phyloP scores from a whole-genome alignment of 2,888 invertebrate genomes.

The Chloroclysta siterata region DNA sequence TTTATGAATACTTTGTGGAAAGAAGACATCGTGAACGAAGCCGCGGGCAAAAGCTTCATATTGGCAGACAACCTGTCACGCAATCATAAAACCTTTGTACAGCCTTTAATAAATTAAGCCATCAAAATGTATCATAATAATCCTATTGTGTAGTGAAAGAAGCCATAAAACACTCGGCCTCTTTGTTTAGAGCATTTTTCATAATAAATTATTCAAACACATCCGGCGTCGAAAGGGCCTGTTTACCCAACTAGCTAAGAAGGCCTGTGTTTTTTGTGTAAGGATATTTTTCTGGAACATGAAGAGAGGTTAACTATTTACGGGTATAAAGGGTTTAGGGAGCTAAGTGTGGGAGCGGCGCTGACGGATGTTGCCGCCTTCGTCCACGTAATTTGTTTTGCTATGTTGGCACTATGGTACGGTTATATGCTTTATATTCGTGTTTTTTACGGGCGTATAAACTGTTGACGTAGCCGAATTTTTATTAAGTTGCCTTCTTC shows the following conservation, averaged over 20 bases:
- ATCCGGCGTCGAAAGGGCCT: conserved; percentile 63
- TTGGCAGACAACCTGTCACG: not conserved
- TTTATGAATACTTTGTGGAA: too few species aligned
- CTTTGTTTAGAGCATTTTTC: conserved; percentile 60
- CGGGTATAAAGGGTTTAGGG: conserved; percentile 57
- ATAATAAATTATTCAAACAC: conserved; percentile 65
- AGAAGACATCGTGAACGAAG: too few species aligned
- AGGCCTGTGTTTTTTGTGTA: conserved; percentile 49
- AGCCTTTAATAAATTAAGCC: conserved; percentile 26
- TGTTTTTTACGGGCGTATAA: not conserved
- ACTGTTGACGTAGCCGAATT: not conserved
- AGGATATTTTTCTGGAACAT: conserved; percentile 59
- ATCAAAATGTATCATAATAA: conserved; percentile 35
- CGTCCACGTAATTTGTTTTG: conserved; percentile 41
- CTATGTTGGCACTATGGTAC: conserved; percentile 16
- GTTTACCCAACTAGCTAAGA: not conserved
- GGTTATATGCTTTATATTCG: not conserved
- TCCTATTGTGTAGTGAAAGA: conserved; percentile 41
- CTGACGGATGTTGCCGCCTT: conserved; percentile 51
- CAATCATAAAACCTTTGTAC: not conserved
- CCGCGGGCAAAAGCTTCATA: too few species aligned
- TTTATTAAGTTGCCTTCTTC: not conserved
- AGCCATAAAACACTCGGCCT: conserved; percentile 54
- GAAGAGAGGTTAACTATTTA: conserved; percentile 58
- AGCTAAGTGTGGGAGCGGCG: conserved; percentile 50